Conservation (phyloP, 2,797 vertebrate species). For the Holocentrus rufus region DNA sequence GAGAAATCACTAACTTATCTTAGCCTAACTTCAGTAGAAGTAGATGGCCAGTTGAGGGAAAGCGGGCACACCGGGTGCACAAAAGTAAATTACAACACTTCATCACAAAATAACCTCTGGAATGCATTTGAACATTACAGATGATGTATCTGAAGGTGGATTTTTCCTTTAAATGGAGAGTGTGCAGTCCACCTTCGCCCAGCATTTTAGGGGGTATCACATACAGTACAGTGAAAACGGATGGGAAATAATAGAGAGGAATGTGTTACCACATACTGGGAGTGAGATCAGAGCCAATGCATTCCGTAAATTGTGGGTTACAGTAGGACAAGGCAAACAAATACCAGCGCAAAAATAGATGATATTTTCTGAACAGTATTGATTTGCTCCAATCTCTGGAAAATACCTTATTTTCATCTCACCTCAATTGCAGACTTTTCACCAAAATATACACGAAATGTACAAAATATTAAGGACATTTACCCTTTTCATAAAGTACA, state of each 20-base stretch:
- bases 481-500: constrained; percentile 15
- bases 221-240: constrained; percentile 12
- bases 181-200: not conserved
- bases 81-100: too few relatives aligned
- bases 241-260: not conserved
- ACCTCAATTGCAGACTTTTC: constrained; percentile 16
- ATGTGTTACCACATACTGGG: not conserved
- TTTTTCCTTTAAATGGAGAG: constrained; percentile 51
- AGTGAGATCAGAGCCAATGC: constrained; percentile 37
- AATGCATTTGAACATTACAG: constrained; percentile 20
- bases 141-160: constrained; percentile 41
- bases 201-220: constrained; percentile 24
- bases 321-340: not conserved
- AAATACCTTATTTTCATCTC: constrained; percentile 12
- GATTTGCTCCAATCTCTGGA: constrained; percentile 42
- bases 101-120: constrained; percentile 30
- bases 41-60: too few relatives aligned
- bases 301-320: constrained; percentile 43
- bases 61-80: too few relatives aligned
- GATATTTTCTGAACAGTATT: constrained; percentile 40
- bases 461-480: not conserved
- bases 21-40: too few relatives aligned
- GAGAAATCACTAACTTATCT: too few relatives aligned
- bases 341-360: constrained; percentile 7
- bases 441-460: too few relatives aligned